These are phyloP conservation scores for Paramormyrops hopkinsi DNA, from an alignment of 2,797 vertebrate genomes.

Conservation along the genomic window DNA sequence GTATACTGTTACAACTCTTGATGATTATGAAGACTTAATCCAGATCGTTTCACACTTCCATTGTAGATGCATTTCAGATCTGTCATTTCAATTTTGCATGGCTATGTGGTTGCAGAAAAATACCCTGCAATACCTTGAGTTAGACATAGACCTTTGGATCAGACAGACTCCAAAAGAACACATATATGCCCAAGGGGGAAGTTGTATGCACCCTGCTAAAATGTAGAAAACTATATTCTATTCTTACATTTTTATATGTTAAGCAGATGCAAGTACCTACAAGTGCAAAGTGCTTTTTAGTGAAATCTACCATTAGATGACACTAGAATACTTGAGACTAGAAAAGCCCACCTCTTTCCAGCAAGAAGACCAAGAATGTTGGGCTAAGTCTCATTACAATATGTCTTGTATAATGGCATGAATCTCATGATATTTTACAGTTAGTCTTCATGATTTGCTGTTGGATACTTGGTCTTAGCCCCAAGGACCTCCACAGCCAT, in stretches of 20 bases:
- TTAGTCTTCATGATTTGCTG: neutral
- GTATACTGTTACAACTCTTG: neutral
- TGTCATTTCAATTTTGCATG: constrained; percentile 34
- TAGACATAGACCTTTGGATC: constrained; percentile 43
- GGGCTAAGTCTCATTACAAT: neutral
- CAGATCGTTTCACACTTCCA: constrained; percentile 42
- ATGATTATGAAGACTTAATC: constrained; percentile 41
- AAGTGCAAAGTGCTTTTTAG: constrained; percentile 10
- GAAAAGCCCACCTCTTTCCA: neutral
- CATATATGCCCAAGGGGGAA: constrained; percentile 12
- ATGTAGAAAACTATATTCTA: constrained; percentile 23
- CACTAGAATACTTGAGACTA: neutral
- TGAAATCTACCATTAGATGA: neutral
- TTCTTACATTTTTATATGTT: neutral
- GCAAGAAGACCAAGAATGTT: neutral
- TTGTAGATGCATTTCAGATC: constrained; percentile 6
- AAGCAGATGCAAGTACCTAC: constrained; percentile 8
- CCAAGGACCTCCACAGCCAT: neutral
- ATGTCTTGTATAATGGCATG: neutral
- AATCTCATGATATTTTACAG: neutral
- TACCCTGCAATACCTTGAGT: constrained; percentile 42
- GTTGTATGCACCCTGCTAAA: constrained; percentile 25
- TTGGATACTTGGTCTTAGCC: neutral
- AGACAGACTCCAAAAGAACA: constrained; percentile 34
- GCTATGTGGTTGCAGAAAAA: constrained; percentile 55